Evolutionary conservation across 2,113 vertebrate genomes (phyloP).

Genomic region (Oncorhynchus kisutch): DNA sequence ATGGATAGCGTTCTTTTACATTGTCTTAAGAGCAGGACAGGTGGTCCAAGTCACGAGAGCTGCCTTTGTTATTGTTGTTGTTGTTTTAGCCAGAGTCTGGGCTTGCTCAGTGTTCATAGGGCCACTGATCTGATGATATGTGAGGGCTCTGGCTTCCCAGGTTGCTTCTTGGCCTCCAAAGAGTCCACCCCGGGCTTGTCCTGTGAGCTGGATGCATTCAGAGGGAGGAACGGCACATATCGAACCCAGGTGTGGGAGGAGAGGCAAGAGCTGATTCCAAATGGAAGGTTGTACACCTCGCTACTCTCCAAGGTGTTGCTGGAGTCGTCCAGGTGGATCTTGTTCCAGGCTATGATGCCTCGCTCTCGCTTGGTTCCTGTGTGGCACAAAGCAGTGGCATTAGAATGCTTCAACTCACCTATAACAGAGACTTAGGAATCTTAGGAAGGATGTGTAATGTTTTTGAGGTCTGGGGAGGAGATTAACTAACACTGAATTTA

Average conservation of each 20-base stretch:
- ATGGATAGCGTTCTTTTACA: neutral
- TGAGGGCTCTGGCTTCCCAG: slow-evolving; percentile 38
- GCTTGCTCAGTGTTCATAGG: slow-evolving; percentile 46
- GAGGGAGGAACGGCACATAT: slow-evolving; percentile 84
- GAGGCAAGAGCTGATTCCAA: slow-evolving; percentile 76
- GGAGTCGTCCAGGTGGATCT: slow-evolving; percentile 65
- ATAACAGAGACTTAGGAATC: neutral
- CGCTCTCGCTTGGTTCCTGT: slow-evolving; percentile 86
- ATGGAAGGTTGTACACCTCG: slow-evolving; percentile 85
- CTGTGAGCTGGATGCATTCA: slow-evolving; percentile 3
- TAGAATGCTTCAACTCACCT: neutral
- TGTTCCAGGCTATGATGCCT: slow-evolving; percentile 84
- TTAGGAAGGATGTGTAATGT: too few relatives aligned
- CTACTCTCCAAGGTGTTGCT: slow-evolving; percentile 60
- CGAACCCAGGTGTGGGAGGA: slow-evolving; percentile 71
- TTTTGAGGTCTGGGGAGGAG: too few relatives aligned
- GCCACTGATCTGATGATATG: slow-evolving; percentile 48
- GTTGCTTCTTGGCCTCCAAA: slow-evolving; percentile 43
- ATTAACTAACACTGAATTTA: neutral
- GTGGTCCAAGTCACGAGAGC: slow-evolving; percentile 32
- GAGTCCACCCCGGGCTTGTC: slow-evolving; percentile 15
- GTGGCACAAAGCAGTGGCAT: slow-evolving; percentile 12
- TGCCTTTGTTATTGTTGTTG: slow-evolving; percentile 8
- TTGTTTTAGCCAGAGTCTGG: neutral
- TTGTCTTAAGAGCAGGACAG: slow-evolving; percentile 19